Evolutionary conservation across 2,797 vertebrate genomes (phyloP).

Genomic region (Nyctibius grandis): DNA sequence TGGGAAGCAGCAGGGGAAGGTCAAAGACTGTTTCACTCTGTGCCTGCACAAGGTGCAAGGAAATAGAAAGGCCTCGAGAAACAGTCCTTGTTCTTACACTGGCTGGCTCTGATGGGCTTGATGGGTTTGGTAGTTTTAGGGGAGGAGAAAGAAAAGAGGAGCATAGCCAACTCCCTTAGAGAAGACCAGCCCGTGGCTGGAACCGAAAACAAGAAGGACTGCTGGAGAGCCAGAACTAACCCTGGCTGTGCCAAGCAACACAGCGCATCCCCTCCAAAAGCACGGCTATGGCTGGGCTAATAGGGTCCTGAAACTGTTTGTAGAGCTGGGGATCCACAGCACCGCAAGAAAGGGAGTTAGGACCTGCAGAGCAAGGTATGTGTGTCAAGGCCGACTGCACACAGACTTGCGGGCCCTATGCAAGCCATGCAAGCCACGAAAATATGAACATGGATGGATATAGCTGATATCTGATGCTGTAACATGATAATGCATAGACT

Average conservation of each 20-base stretch:
- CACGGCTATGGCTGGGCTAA: background rate
- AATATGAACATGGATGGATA: background rate
- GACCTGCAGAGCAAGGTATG: background rate
- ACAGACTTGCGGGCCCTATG: background rate
- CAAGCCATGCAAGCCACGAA: rapidly evolving
- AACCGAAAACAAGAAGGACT: background rate
- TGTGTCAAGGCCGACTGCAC: background rate
- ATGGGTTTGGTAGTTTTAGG: conserved; percentile 30
- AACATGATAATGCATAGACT: background rate
- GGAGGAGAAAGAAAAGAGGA: conserved; percentile 40
- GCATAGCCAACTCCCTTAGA: background rate
- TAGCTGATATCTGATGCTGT: background rate
- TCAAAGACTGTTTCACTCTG: background rate
- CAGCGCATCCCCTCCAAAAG: background rate
- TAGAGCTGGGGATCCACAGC: background rate
- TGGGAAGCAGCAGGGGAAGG: background rate
- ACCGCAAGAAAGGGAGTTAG: background rate
- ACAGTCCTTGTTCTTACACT: background rate
- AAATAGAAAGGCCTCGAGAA: background rate
- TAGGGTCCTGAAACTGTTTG: background rate
- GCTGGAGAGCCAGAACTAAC: conserved; percentile 48
- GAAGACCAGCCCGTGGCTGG: conserved; percentile 7
- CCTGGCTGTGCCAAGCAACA: background rate
- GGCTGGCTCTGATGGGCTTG: background rate
- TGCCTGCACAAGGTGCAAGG: background rate